Conservation (phyloP, 2,113 vertebrate genomes). For the Puffinus mauretanicus region DNA sequence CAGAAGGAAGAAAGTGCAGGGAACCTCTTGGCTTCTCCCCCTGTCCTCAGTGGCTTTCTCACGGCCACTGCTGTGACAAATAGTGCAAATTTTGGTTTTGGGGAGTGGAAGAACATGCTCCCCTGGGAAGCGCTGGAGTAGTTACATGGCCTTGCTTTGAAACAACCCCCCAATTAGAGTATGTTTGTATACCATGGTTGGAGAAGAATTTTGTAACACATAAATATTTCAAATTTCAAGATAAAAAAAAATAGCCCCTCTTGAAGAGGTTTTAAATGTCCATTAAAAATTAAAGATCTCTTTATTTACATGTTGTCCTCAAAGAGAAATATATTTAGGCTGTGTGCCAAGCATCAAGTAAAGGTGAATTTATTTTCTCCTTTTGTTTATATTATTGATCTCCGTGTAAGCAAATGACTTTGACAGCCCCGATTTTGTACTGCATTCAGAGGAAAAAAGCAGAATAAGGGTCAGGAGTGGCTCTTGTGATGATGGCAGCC, state of each 20-base stretch:
- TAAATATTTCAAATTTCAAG: neutral
- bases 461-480: neutral
- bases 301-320: constrained; percentile 6
- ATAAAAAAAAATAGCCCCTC: neutral
- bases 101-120: neutral
- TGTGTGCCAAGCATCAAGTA: neutral
- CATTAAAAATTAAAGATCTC: neutral
- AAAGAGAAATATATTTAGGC: neutral
- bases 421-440: neutral
- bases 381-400: neutral
- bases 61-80: neutral
- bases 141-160: neutral
- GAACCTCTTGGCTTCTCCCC: neutral
- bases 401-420: neutral
- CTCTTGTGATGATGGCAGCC: neutral
- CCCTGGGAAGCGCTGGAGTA: neutral
- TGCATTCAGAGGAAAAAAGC: neutral
- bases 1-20: neutral
- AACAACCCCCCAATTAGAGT: neutral
- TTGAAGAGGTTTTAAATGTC: neutral
- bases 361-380: neutral
- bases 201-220: neutral
- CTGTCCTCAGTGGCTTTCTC: neutral
- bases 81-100: neutral
- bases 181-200: neutral